Conservation (phyloP, 2,113 vertebrate species). For the Saccopteryx bilineata region DNA sequence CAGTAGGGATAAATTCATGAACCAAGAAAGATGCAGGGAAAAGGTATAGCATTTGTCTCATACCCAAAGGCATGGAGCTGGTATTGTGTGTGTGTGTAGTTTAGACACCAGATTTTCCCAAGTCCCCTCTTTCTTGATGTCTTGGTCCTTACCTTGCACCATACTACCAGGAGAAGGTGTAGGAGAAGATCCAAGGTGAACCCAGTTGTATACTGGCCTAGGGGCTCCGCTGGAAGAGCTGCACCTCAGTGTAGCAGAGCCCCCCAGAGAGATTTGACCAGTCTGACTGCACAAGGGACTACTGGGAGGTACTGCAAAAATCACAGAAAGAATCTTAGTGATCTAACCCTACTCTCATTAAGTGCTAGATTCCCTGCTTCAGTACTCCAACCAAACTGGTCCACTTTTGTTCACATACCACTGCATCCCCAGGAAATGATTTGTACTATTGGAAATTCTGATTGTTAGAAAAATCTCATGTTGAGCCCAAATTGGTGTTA, state of each 20-base stretch:
- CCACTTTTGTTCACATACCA: neutral
- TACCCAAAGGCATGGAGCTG: neutral
- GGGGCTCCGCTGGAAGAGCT: conserved; percentile 84
- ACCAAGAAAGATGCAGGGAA: neutral
- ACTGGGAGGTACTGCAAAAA: conserved; percentile 87
- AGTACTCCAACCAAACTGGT: neutral
- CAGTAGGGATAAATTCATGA: neutral
- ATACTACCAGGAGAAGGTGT: conserved; percentile 77
- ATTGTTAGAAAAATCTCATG: neutral
- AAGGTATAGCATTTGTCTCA: neutral
- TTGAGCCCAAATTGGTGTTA: conserved; percentile 22
- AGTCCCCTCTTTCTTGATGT: neutral
- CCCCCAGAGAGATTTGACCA: conserved; percentile 79
- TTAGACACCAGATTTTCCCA: neutral
- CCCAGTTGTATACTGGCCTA: conserved; percentile 87
- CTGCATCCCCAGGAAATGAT: conserved; percentile 2
- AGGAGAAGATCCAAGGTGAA: conserved; percentile 68
- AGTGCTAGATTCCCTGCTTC: neutral
- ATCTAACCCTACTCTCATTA: fast-evolving
- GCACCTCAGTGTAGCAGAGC: conserved; percentile 85
- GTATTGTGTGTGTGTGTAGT: too few species aligned
- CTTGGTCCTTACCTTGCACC: conserved; percentile 84
- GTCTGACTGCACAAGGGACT: conserved; percentile 82
- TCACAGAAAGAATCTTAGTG: neutral
- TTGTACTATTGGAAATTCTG: conserved; percentile 52